Percentiles rank a stretch among this genome's conserved stretches.
These are phyloP conservation scores for Phalacrocorax brasilianus DNA, from an alignment of 2,113 vertebrate genomes.

Conservation along the genomic window DNA sequence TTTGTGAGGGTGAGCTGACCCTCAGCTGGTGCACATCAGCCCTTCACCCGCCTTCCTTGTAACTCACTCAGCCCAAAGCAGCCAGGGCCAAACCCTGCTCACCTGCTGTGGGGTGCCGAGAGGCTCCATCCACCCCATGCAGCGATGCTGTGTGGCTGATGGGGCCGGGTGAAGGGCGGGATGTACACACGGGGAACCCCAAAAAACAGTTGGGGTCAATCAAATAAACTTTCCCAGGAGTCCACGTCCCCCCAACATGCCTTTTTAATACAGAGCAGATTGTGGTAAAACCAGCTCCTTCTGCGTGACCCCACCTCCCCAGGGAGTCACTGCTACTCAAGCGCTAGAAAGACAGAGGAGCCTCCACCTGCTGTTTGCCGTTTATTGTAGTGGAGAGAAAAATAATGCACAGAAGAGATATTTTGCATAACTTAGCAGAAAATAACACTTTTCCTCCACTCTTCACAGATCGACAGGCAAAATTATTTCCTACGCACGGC, in stretches of 20 bases:
- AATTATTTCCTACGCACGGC: background rate
- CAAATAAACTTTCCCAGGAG: background rate
- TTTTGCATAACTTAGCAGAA: slow-evolving; percentile 31
- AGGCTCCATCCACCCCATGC: fast-evolving
- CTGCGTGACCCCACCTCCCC: fast-evolving
- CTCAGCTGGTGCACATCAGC: background rate
- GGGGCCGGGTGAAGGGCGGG: fast-evolving
- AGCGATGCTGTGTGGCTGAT: fast-evolving
- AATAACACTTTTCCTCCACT: background rate
- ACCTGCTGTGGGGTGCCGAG: background rate
- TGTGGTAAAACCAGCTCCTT: background rate
- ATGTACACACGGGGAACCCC: background rate
- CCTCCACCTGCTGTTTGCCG: background rate
- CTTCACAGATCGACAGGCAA: background rate
- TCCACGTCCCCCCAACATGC: fast-evolving
- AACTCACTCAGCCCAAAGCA: fast-evolving
- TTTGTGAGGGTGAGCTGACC: fast-evolving
- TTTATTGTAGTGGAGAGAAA: slow-evolving; percentile 41
- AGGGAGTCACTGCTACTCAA: fast-evolving
- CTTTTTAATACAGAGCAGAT: background rate
- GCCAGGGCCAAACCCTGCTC: background rate
- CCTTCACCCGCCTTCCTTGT: background rate
- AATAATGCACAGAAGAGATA: background rate
- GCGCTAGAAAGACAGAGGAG: background rate
- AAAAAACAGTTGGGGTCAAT: background rate